These are phyloP conservation scores for Heteronetta atricapilla DNA, from an alignment of 2,113 vertebrate genomes.

Conservation along the genomic window DNA sequence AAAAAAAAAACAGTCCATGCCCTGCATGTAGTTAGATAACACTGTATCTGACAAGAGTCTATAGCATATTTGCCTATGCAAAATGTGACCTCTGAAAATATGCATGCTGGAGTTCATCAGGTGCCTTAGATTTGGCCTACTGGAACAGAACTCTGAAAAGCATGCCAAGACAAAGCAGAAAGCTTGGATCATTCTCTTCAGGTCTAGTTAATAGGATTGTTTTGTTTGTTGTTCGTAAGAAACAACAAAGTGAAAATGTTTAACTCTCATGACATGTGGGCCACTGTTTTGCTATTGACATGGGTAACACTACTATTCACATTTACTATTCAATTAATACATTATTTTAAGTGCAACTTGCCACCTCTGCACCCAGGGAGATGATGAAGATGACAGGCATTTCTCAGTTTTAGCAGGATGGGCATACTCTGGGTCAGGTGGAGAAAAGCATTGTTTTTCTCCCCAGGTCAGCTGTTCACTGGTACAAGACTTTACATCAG, in stretches of 20 bases:
- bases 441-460: neutral
- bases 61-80: neutral
- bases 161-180: neutral
- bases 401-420: neutral
- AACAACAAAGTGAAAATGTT: neutral
- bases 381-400: neutral
- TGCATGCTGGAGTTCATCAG: fast-evolving
- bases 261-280: neutral
- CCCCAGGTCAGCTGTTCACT: neutral
- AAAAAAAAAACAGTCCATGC: neutral
- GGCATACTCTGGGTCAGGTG: neutral
- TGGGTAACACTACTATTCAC: neutral
- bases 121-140: neutral
- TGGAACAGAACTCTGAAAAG: neutral
- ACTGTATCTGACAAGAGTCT: neutral
- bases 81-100: neutral
- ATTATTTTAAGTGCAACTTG: neutral
- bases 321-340: neutral
- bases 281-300: neutral
- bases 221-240: neutral
- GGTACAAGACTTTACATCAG: neutral
- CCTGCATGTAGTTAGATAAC: neutral
- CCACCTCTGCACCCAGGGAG: neutral
- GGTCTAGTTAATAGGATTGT: neutral
- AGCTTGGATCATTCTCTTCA: neutral